These are phyloP conservation scores for Henricia sp. DNA, from an alignment of 53 echinoderm and acorn worm genomes.

Conservation along the genomic window DNA sequence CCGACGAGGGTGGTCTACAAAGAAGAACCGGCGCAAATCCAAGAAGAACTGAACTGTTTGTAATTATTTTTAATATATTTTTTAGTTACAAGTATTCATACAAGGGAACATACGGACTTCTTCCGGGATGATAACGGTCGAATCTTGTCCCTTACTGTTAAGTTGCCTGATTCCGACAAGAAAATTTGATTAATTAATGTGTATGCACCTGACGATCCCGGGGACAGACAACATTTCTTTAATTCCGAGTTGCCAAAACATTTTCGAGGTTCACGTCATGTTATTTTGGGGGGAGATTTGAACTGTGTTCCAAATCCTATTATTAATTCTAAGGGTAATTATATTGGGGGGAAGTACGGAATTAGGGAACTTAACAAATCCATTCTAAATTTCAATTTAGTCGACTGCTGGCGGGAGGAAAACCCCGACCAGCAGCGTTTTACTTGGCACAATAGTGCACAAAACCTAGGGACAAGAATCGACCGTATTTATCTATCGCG, in stretches of 20 bases:
- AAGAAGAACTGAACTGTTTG: neutral
- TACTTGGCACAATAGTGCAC: neutral
- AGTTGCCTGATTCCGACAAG: neutral
- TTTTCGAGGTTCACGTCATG: neutral
- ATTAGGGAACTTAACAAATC: neutral
- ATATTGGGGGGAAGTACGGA: neutral
- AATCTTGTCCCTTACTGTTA: neutral
- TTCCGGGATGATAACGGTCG: neutral
- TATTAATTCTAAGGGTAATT: neutral
- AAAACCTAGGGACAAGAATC: neutral
- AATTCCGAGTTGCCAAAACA: neutral
- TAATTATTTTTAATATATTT: neutral
- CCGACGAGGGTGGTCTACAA: neutral
- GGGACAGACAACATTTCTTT: neutral
- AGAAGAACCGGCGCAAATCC: neutral
- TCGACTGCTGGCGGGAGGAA: neutral
- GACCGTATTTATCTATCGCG: neutral
- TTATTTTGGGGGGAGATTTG: conserved; percentile 4
- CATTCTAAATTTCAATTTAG: neutral
- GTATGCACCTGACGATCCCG: neutral
- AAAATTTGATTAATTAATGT: neutral
- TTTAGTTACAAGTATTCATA: neutral
- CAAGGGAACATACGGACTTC: neutral
- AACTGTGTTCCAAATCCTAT: neutral
- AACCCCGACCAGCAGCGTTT: neutral